Evolutionary conservation across 2,113 vertebrate species (phyloP).

Genomic region (Petroica traversi): DNA sequence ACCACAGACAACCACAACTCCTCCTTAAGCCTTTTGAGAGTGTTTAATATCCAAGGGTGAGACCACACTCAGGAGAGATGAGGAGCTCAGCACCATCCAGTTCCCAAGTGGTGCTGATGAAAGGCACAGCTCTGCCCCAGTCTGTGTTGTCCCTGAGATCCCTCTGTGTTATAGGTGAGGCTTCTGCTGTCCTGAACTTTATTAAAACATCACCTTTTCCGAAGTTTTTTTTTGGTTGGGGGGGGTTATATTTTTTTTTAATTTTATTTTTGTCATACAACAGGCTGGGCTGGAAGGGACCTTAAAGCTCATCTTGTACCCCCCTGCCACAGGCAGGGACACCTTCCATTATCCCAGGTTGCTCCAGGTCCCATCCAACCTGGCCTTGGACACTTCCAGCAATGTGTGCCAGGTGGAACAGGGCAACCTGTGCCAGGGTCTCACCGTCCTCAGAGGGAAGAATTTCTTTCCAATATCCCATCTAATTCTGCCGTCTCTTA

Average conservation of each 20-base stretch:
- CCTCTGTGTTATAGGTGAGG: background rate
- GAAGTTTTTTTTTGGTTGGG: no score
- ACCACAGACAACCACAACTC: background rate
- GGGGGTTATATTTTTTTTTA: background rate
- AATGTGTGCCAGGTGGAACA: no score
- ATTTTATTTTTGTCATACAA: background rate
- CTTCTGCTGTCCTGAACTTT: background rate
- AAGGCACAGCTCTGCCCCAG: accelerated
- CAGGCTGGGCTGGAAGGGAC: background rate
- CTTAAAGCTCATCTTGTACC: background rate
- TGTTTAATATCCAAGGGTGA: background rate
- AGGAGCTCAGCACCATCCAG: background rate
- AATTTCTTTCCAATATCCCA: background rate
- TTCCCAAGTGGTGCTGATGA: background rate
- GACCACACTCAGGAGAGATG: background rate
- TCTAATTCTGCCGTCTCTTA: background rate
- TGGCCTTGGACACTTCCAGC: background rate
- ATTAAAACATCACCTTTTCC: background rate
- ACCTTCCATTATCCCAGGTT: background rate
- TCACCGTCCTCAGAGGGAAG: background rate
- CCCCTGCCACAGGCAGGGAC: background rate
- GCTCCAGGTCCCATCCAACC: background rate
- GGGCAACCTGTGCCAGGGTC: background rate
- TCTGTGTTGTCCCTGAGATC: background rate
- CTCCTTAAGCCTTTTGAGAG: accelerated